Conservation (phyloP, 1,140 invertebrate genomes). For the Drosophila mauritiana region DNA sequence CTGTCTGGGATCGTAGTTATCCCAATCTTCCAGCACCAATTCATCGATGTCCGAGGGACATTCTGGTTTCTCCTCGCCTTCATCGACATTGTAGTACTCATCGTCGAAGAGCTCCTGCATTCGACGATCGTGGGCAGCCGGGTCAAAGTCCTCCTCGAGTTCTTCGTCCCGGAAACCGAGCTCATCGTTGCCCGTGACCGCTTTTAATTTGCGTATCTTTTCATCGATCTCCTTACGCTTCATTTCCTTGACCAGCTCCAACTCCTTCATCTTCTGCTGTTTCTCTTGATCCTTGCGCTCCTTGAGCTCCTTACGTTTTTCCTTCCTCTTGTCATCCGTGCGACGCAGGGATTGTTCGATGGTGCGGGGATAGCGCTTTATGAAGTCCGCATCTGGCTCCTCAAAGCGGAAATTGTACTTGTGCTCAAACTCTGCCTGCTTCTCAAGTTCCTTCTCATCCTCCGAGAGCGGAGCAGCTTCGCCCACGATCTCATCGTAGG, state of each 20-base stretch:
- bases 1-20: constrained; percentile 87
- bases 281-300: constrained; percentile 94
- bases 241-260: constrained; percentile 93
- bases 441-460: constrained; percentile 91
- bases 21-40: constrained; percentile 90
- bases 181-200: constrained; percentile 93
- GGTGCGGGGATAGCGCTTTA: constrained; percentile 95
- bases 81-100: constrained; percentile 91
- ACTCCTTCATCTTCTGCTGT: constrained; percentile 92
- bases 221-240: constrained; percentile 96
- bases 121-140: constrained; percentile 92
- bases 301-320: constrained; percentile 91
- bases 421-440: constrained; percentile 96
- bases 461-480: constrained; percentile 89
- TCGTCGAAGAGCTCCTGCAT: constrained; percentile 96
- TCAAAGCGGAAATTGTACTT: constrained; percentile 99
- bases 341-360: constrained; percentile 93
- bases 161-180: constrained; percentile 89
- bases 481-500: constrained; percentile 89
- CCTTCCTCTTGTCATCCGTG: constrained; percentile 91
- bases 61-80: constrained; percentile 91
- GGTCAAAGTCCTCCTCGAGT: constrained; percentile 96
- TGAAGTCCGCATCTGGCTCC: constrained; percentile 97
- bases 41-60: constrained; percentile 92
- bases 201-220: constrained; percentile 94